Evolutionary conservation across 2,797 vertebrate species (phyloP).

Genomic region (Serranus cabrilla): DNA sequence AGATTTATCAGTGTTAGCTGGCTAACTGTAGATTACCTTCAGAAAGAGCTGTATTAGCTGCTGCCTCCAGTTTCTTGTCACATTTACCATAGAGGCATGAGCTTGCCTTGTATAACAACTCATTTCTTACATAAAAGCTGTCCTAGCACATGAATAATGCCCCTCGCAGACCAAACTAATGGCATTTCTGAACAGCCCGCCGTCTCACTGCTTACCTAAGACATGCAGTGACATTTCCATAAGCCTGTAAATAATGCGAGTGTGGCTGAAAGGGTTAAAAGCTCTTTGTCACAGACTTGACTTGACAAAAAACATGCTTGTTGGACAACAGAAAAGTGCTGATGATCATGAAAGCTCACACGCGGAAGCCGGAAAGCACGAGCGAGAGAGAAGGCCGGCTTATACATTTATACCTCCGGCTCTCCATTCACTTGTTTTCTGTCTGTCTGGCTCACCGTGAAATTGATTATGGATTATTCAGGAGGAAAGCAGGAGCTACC

Average conservation of each 20-base stretch:
- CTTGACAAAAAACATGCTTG: slow-evolving; percentile 16
- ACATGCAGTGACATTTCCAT: slow-evolving; percentile 10
- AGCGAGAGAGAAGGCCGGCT: neutral
- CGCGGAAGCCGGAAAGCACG: slow-evolving; percentile 29
- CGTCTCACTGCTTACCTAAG: slow-evolving; percentile 6
- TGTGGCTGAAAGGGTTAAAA: slow-evolving; percentile 57
- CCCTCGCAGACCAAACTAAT: neutral
- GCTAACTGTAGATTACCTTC: neutral
- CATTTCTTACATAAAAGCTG: neutral
- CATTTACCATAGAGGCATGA: neutral
- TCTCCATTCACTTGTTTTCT: slow-evolving; percentile 82
- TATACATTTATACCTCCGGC: slow-evolving; percentile 57
- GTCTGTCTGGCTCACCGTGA: slow-evolving; percentile 70
- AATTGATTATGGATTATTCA: slow-evolving; percentile 88
- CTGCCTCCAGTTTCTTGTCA: neutral
- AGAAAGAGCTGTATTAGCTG: neutral
- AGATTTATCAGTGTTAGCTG: neutral
- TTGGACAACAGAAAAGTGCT: slow-evolving; percentile 64
- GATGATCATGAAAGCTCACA: slow-evolving; percentile 60
- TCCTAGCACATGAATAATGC: neutral
- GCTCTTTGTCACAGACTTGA: slow-evolving; percentile 43
- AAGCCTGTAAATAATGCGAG: slow-evolving; percentile 8
- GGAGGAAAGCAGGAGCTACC: slow-evolving; percentile 75
- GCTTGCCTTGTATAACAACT: neutral
- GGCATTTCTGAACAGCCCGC: neutral